Conservation (phyloP, 2,888 invertebrate species). For the Papilio gigon region DNA sequence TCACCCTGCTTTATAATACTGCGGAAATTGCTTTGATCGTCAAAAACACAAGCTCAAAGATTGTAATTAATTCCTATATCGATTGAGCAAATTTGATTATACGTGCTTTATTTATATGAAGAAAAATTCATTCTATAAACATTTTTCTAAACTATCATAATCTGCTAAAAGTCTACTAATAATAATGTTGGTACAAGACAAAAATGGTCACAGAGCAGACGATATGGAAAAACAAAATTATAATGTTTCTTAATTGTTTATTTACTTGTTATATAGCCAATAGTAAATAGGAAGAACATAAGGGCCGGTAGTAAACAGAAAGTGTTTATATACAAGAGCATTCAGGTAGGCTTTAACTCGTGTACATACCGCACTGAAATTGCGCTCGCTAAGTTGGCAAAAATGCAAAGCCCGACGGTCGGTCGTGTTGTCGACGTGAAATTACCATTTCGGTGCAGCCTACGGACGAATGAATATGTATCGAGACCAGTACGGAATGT, state of each 20-base stretch:
- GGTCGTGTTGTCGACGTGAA: conserved; percentile 71
- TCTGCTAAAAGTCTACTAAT: background rate
- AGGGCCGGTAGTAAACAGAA: conserved; percentile 35
- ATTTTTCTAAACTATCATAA: background rate
- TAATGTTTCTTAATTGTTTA: conserved; percentile 14
- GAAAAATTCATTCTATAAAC: background rate
- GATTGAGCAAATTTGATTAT: conserved; percentile 12
- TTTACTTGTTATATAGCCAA: background rate
- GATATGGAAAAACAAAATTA: conserved; percentile 16
- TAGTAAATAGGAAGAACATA: conserved; percentile 45
- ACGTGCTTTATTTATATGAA: background rate
- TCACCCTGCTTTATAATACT: background rate
- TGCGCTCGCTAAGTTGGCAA: conserved; percentile 58
- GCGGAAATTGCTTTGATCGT: background rate
- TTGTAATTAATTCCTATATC: background rate
- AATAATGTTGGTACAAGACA: background rate
- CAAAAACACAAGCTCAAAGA: background rate
- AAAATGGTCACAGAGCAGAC: background rate
- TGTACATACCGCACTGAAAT: conserved; percentile 43
- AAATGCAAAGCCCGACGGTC: conserved; percentile 70
- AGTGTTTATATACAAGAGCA: conserved; percentile 27
- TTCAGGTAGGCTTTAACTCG: conserved; percentile 21
- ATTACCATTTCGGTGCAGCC: conserved; percentile 75
- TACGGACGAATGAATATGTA: conserved; percentile 77
- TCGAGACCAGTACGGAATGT: conserved; percentile 58